Evolutionary conservation across 2,797 vertebrate genomes (phyloP), one percentile per base, ranked within the genome.

Genomic region (Cheirogaleus major): DNA sequence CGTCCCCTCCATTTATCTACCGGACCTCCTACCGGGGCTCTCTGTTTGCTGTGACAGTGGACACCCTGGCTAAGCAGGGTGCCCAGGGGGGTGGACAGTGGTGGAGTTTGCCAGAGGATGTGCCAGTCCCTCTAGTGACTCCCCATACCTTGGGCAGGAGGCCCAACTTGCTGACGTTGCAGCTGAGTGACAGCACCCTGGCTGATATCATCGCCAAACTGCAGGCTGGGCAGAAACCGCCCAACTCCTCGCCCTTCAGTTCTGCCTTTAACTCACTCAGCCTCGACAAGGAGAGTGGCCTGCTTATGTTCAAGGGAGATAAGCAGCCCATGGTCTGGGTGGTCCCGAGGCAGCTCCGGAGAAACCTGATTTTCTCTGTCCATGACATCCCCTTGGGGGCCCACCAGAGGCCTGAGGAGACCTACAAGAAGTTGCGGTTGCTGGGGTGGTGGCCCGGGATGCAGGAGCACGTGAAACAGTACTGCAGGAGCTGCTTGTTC

Each of bases 331-430:
- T 75, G 81, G 97, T 98, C 48, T 97, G 97, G 96, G 96, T 97
- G 0, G 96, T 98, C 78, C 97, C 97, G 0, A 89, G 89, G 48
- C 97, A 97, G 9, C 96, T 98, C 43, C 89, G 97, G 61, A 93
- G 97, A 95, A 97, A 97, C 52, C 96, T 98, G 89, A 97, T 97
- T 35, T 98, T 97, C 76, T 94, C 73, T 15, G 97, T 98, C 94
- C 96, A 98, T 4, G 94, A 97, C 61, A 43, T 95, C 41, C 96
- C 97, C 9, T 1, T 94, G 55, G 97, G 94, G 10, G 95, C 72
- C 65, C 98, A 97, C 52, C 95, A 95, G 95, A 93, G 91, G 81
- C 95, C 94, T 0, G 96, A 98, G 76, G 97, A 98, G 84, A 98
- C 97, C n/a, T 97, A 96, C 5, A 94, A 93, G 89, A 98, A 90